phyloP scores from a whole-genome alignment of 2,888 invertebrate species.

The Acleris cristana region DNA sequence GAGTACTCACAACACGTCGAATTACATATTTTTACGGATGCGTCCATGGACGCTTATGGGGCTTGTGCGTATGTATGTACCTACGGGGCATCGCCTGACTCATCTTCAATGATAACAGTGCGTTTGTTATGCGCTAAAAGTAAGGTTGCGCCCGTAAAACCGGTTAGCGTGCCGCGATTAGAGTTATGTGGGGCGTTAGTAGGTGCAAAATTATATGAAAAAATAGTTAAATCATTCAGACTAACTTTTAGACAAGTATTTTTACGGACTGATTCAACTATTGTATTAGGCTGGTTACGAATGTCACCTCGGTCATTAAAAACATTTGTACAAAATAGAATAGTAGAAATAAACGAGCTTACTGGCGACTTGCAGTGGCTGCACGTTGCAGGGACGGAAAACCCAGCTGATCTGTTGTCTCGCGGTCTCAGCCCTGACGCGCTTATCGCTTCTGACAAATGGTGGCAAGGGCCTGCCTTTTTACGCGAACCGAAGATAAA shows the following conservation, averaged over 20 bases:
- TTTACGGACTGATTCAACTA: constrained; percentile 16
- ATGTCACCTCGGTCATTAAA: too few species aligned
- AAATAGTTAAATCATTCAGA: constrained; percentile 30
- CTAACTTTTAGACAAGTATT: too few species aligned
- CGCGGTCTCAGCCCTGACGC: too few species aligned
- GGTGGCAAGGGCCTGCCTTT: too few species aligned
- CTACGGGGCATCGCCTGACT: background rate
- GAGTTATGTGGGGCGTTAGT: constrained; percentile 15
- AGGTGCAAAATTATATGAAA: constrained; percentile 28
- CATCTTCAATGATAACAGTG: background rate
- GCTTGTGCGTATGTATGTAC: constrained; percentile 11
- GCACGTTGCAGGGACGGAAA: too few species aligned
- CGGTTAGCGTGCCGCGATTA: background rate
- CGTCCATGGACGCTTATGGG: background rate
- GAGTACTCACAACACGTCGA: background rate
- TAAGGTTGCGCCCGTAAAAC: constrained; percentile 12
- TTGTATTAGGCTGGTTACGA: too few species aligned
- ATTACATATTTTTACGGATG: constrained; percentile 8
- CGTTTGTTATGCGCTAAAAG: constrained; percentile 8
- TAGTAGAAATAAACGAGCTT: too few species aligned
- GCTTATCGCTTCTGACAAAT: too few species aligned
- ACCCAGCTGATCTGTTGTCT: too few species aligned
- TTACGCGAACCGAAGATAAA: too few species aligned
- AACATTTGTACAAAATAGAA: too few species aligned
- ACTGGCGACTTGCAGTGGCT: too few species aligned